These are phyloP conservation scores for Chionomys nivalis DNA, from an alignment of 2,113 vertebrate genomes.

Conservation along the genomic window DNA sequence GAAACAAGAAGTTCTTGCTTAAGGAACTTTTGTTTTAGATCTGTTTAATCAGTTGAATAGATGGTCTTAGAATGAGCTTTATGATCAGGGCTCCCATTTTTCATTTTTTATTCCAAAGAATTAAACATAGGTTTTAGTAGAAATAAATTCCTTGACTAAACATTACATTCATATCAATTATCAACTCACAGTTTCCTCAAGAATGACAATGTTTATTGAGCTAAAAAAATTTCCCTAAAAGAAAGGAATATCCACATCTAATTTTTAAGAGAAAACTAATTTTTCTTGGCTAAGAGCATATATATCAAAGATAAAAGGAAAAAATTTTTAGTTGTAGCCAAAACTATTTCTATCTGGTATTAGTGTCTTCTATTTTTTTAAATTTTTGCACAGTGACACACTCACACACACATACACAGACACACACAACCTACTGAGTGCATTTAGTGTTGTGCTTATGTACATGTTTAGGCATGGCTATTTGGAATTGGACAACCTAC, in stretches of 20 bases:
- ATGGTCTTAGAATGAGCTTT: background rate
- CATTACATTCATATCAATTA: background rate
- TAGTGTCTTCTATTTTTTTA: background rate
- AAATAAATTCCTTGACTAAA: background rate
- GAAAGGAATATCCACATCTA: background rate
- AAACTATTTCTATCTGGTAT: background rate
- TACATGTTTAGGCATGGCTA: background rate
- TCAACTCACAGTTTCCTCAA: background rate
- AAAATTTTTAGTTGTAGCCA: background rate
- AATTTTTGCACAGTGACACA: background rate
- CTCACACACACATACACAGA: too few relatives aligned
- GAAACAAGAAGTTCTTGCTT: background rate
- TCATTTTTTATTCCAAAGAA: conserved; percentile 2
- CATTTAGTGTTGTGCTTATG: background rate
- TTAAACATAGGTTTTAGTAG: background rate
- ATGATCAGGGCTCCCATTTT: background rate
- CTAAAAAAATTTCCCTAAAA: background rate
- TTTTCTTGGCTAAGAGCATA: background rate
- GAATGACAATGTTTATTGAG: background rate
- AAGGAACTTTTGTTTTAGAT: background rate
- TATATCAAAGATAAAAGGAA: background rate
- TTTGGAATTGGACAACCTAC: background rate
- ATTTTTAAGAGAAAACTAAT: too few relatives aligned
- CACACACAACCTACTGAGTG: background rate
- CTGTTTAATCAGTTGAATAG: background rate